Base-by-base conservation (phyloP, 2,113 vertebrate species). In the Oncorhynchus keta region DNA sequence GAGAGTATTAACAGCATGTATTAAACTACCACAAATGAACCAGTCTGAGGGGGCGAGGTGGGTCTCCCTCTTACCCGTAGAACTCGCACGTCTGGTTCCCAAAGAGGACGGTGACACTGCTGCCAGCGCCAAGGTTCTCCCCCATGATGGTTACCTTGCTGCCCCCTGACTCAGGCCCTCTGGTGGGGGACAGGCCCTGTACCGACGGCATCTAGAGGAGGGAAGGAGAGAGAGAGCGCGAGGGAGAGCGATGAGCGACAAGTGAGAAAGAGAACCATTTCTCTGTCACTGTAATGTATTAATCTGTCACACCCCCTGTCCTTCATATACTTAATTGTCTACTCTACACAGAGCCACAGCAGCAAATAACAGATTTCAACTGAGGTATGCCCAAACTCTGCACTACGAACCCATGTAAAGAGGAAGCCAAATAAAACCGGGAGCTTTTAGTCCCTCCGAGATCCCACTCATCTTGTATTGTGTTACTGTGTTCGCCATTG, bases 61-160 rank as follows among this genome's bases (percentile, higher is more conserved):
- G 51, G 16, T 68, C 76, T 68, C 67, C 39, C 28, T 72, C 97
- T 97, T 87, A 99, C 98, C 94, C 93, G 0, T 95, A 96, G 91
- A 97, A 99, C 68, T 97, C 92, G 87, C 98, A 99, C 45, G 96
- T 97, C 92, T 99, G 97, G 92, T 99, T 99, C 14, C 97, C 97
- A 81, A 99, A 95, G 79, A 94, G 90, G 20, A 99, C 94, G 0
- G 91, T 93, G 68, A 99, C 97, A 0, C 55, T 95, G 94, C 97
- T 99, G 79, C 98, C 98, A 0, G 98, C 94, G 0, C 96, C 97
- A 0, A 99, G 94, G 89, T 98, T 93, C 72, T 96, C 95, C 57
- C 97, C 98, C 0, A 95, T 91, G 86, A 99, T 94, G 70, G 98
- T 99, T 5, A 99, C 96, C 93, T 95, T 96, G 3, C 97, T 99